Percentiles rank a stretch among this genome's conserved stretches.
Evolutionary conservation across 2,888 invertebrate genomes (phyloP).

Genomic region (Callimorpha dominula): DNA sequence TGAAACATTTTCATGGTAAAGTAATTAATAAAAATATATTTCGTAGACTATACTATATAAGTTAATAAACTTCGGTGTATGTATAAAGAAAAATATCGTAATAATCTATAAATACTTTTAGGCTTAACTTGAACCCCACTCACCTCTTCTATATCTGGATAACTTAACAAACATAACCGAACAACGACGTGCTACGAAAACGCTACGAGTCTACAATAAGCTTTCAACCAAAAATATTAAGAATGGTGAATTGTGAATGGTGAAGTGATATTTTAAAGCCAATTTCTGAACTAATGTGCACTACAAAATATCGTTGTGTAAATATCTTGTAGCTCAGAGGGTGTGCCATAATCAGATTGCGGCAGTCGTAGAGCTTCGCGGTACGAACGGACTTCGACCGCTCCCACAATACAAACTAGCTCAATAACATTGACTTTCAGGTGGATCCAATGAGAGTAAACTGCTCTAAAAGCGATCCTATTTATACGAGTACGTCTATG

Average conservation of each 20-base stretch:
- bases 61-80: neutral
- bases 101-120: neutral
- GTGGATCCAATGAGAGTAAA: constrained; percentile 23
- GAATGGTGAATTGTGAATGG: constrained; percentile 1
- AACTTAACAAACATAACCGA: constrained; percentile 27
- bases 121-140: neutral
- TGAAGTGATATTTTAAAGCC: neutral
- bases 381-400: constrained; percentile 71
- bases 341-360: constrained; percentile 86
- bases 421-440: constrained; percentile 48
- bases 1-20: neutral
- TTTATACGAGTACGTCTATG: neutral
- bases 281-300: constrained; percentile 12
- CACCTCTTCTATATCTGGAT: neutral
- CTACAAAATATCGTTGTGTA: constrained; percentile 36
- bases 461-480: constrained; percentile 5
- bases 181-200: constrained; percentile 48
- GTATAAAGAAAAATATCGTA: neutral
- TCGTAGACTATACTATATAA: too few relatives aligned
- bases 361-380: constrained; percentile 82
- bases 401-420: constrained; percentile 69
- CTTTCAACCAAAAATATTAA: constrained; percentile 2
- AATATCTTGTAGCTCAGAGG: constrained; percentile 68
- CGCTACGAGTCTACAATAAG: constrained; percentile 38
- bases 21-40: neutral